Conservation (phyloP, 2,113 vertebrate genomes). For the Dipodomys spectabilis region DNA sequence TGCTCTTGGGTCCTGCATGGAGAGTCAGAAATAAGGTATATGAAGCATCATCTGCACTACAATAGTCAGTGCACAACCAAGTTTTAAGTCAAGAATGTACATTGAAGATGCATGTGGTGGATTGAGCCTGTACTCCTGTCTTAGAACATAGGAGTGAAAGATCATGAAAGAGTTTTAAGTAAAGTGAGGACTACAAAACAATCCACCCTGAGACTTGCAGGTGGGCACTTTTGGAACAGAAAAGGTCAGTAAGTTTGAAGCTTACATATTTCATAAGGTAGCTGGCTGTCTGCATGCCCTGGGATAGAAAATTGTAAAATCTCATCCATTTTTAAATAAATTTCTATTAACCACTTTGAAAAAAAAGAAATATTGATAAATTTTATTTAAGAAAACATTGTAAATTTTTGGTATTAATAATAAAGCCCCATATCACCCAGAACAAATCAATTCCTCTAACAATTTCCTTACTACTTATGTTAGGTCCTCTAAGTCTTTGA, state of each 20-base stretch:
- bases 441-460: not conserved
- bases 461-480: rapidly evolving
- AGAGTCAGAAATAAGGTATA: conserved; percentile 28
- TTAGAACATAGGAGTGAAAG: no score
- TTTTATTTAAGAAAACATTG: not conserved
- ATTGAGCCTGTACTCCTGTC: no score
- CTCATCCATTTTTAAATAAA: no score
- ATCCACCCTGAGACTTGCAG: no score
- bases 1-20: not conserved
- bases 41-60: not conserved
- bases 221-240: not conserved
- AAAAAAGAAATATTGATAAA: not conserved
- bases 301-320: no score
- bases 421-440: not conserved
- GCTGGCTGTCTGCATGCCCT: no score
- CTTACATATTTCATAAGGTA: conserved; percentile 22
- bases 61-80: no score
- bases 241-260: no score
- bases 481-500: not conserved
- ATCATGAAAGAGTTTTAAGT: not conserved
- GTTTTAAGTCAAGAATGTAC: not conserved
- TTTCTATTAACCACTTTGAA: no score
- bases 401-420: not conserved
- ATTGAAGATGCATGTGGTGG: no score
- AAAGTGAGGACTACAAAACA: no score